Evolutionary conservation across 2,797 vertebrate genomes (phyloP).

Genomic region (Thunnus albacares): DNA sequence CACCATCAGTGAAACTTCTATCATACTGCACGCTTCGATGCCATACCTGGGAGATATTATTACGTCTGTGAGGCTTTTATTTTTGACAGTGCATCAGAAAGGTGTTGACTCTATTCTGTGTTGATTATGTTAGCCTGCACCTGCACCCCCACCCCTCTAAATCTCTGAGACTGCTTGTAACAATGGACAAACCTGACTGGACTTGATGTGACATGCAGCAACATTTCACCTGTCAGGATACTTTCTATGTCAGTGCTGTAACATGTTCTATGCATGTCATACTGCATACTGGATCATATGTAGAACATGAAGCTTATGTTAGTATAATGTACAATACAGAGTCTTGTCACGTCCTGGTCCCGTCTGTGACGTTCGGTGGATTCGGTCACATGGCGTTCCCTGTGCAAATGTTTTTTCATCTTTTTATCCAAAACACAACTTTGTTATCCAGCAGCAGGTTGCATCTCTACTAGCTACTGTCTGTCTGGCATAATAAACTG

Average conservation of each 20-base stretch:
- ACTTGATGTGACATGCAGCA: constrained; percentile 6
- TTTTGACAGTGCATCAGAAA: background rate
- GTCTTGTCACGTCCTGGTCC: no score
- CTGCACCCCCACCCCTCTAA: background rate
- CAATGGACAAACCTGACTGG: background rate
- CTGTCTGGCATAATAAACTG: no score
- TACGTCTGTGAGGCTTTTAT: background rate
- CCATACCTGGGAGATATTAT: background rate
- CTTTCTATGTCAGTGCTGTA: background rate
- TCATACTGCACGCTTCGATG: background rate
- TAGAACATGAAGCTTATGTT: background rate
- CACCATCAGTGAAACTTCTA: background rate
- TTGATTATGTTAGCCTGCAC: background rate
- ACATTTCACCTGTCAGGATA: background rate
- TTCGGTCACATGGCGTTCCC: no score
- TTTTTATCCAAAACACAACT: no score
- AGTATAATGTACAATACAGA: no score
- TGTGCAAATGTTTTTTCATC: no score
- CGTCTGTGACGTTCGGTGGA: no score
- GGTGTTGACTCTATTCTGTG: background rate
- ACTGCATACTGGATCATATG: background rate
- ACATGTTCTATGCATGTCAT: background rate
- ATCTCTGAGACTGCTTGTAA: background rate
- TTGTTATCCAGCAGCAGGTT: no score
- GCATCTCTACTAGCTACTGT: no score